phyloP scores from a whole-genome alignment of 2,113 vertebrate species.

The Merops nubicus region DNA sequence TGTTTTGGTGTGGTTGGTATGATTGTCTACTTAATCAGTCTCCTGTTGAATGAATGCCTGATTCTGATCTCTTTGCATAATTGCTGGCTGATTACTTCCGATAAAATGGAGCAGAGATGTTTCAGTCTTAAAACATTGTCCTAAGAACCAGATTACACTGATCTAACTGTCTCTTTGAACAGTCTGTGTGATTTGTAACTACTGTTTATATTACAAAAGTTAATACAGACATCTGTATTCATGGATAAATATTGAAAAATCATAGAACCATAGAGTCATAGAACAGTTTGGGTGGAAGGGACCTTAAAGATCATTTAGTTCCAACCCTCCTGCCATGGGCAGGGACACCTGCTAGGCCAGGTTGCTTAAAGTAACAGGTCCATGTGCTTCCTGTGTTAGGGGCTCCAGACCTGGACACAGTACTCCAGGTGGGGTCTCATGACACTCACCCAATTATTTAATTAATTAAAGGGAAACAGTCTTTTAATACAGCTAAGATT shows the following conservation, averaged over 20 bases:
- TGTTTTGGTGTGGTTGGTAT: not conserved
- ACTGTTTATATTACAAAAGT: not conserved
- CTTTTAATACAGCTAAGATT: not conserved
- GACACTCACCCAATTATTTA: too few relatives aligned
- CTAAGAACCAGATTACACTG: not conserved
- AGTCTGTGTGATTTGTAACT: not conserved
- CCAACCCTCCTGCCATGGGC: too few relatives aligned
- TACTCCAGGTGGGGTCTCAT: too few relatives aligned
- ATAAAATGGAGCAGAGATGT: not conserved
- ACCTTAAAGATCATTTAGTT: too few relatives aligned
- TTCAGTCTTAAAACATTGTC: not conserved
- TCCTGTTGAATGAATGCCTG: not conserved
- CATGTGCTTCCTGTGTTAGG: too few relatives aligned
- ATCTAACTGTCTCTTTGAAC: not conserved
- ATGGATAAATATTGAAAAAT: not conserved
- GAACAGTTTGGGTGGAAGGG: too few relatives aligned
- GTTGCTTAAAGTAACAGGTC: too few relatives aligned
- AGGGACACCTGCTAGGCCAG: too few relatives aligned
- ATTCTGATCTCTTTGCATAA: not conserved
- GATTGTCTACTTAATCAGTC: not conserved
- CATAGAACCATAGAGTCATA: too few relatives aligned
- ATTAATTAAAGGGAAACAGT: not conserved
- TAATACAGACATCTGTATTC: not conserved
- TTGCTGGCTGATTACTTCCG: not conserved
- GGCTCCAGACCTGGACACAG: too few relatives aligned